These are phyloP conservation scores for Holocentrus rufus DNA, from an alignment of 2,797 vertebrate genomes.

Conservation along the genomic window DNA sequence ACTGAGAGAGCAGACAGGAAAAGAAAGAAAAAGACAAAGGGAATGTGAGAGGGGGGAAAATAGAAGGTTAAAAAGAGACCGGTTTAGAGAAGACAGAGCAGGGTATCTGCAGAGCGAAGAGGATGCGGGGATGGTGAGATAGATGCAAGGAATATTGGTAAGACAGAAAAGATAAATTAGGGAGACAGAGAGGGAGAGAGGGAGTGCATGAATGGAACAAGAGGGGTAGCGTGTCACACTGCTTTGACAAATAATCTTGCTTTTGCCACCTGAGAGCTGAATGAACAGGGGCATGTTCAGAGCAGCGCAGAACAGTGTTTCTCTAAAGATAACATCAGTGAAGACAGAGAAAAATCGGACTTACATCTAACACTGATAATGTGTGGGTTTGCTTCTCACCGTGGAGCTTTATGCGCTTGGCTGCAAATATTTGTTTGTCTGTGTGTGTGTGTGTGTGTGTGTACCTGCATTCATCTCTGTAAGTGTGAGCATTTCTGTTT, in stretches of 20 bases:
- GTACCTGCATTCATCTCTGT: background rate
- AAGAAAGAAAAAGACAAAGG: constrained; percentile 8
- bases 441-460: background rate
- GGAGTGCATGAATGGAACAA: constrained; percentile 17
- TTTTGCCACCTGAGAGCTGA: constrained; percentile 37
- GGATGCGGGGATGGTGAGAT: background rate
- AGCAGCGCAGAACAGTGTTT: constrained; percentile 45
- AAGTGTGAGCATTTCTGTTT: background rate
- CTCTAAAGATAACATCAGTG: constrained; percentile 61
- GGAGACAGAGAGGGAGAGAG: constrained; percentile 10
- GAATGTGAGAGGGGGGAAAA: background rate
- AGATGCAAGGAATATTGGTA: constrained; percentile 3
- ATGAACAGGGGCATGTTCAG: constrained; percentile 46
- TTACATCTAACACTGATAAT: constrained; percentile 56
- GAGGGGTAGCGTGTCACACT: constrained; percentile 39
- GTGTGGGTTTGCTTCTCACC: constrained; percentile 8
- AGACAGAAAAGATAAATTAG: constrained; percentile 26
- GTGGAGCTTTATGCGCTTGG: constrained; percentile 6
- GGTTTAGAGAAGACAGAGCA: constrained; percentile 7
- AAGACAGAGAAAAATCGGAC: constrained; percentile 49
- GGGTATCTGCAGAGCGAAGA: background rate
- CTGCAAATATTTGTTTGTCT: background rate
- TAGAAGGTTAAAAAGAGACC: constrained; percentile 21
- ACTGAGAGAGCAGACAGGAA: constrained; percentile 14
- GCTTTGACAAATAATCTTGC: constrained; percentile 56